Percentiles rank a stretch among this genome's conserved stretches.
These are phyloP conservation scores for Anastatus disparis DNA, from an alignment of 1,140 invertebrate genomes.

Conservation along the genomic window DNA sequence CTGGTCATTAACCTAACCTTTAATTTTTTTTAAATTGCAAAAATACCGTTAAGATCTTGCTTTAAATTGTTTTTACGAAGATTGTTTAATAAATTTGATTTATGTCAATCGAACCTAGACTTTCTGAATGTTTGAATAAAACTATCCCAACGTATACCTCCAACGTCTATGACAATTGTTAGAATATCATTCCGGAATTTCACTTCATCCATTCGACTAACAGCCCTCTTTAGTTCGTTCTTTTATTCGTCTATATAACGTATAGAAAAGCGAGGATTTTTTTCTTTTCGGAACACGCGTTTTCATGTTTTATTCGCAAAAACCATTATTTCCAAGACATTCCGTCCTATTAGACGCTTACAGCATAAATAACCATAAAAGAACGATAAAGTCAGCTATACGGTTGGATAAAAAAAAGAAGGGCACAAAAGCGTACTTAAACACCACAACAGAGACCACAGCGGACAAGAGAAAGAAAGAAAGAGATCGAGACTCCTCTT, in stretches of 20 bases:
- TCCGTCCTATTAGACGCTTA: conserved; percentile 25
- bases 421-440: too few species aligned
- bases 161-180: background rate
- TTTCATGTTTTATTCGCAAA: conserved; percentile 37
- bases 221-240: background rate
- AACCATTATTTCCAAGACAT: conserved; percentile 34
- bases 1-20: too few species aligned
- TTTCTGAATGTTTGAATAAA: too few species aligned
- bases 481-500: conserved; percentile 15
- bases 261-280: background rate
- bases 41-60: too few species aligned
- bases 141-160: too few species aligned
- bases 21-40: too few species aligned
- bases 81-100: too few species aligned
- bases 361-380: conserved; percentile 32
- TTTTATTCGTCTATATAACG: background rate
- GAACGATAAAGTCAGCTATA: conserved; percentile 14
- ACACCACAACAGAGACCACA: too few species aligned
- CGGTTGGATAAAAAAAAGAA: conserved; percentile 2
- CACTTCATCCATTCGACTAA: background rate
- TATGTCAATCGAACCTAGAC: too few species aligned
- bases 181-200: conserved; percentile 4
- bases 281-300: background rate
- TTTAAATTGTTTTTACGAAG: too few species aligned
- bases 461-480: background rate